A percentile compares a stretch with the other conserved stretches of the same genome.
Conservation (phyloP, 2,888 invertebrate genomes). For the Hypomecis punctinalis region DNA sequence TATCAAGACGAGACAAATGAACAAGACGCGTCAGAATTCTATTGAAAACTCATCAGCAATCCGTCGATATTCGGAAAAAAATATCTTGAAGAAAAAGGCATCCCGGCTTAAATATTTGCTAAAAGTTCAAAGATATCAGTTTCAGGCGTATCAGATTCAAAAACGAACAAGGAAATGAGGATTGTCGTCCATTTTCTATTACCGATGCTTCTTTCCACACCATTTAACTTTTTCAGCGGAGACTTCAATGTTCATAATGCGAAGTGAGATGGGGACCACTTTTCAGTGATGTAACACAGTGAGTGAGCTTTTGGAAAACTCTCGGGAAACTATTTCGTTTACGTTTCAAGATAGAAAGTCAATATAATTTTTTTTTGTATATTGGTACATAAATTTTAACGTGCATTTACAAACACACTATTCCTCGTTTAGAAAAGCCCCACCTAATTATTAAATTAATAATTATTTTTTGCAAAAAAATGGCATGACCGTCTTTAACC, state of each 20-base stretch:
- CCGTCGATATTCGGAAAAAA: conserved; percentile 17
- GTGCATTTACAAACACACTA: no score
- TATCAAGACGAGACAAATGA: background rate
- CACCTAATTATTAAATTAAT: no score
- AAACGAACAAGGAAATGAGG: conserved; percentile 72
- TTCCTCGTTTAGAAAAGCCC: no score
- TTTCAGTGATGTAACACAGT: conserved; percentile 24
- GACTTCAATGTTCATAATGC: conserved; percentile 68
- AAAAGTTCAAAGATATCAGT: conserved; percentile 42
- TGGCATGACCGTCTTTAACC: no score
- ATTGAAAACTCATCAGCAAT: conserved; percentile 22
- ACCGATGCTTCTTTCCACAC: conserved; percentile 72
- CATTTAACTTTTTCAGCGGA: conserved; percentile 76
- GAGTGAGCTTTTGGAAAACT: conserved; percentile 34
- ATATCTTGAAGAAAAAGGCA: conserved; percentile 16
- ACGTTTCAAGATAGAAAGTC: no score
- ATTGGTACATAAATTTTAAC: no score
- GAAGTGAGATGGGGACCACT: conserved; percentile 47
- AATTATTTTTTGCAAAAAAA: no score
- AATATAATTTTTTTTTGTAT: no score
- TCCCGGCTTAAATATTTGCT: conserved; percentile 35
- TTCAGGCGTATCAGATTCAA: conserved; percentile 53
- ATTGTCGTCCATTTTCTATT: conserved; percentile 77
- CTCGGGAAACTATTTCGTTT: background rate
- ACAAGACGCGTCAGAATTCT: conserved; percentile 7